These are phyloP conservation scores for Tangara arthus DNA, from an alignment of 2,797 vertebrate species.

Conservation along the genomic window DNA sequence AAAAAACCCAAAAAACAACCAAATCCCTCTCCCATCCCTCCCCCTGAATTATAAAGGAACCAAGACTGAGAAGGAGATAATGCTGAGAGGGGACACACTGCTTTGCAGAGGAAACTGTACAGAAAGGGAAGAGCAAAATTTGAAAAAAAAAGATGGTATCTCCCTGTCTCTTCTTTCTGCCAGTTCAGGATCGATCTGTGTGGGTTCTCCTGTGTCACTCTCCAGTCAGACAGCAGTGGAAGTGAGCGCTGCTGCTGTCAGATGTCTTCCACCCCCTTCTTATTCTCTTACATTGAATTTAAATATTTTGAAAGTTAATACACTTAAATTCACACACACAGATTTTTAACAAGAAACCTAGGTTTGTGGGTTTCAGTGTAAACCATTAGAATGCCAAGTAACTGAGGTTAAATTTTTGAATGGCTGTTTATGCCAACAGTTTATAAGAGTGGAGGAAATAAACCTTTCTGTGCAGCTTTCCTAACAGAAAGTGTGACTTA, in stretches of 20 bases:
- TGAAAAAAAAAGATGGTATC: fast-evolving
- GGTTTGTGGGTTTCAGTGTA: background rate
- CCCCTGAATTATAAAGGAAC: background rate
- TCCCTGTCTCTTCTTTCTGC: background rate
- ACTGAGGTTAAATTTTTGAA: constrained; percentile 38
- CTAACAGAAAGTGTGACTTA: constrained; percentile 52
- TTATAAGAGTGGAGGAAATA: constrained; percentile 45
- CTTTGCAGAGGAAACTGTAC: background rate
- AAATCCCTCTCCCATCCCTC: background rate
- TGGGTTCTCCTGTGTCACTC: background rate
- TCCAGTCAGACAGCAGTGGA: background rate
- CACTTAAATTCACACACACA: background rate
- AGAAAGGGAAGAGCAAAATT: background rate
- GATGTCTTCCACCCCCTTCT: background rate
- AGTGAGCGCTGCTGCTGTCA: background rate
- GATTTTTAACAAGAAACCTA: background rate
- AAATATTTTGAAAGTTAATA: constrained; percentile 49
- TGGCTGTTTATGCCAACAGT: constrained; percentile 49
- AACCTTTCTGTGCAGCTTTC: constrained; percentile 47
- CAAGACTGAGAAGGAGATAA: background rate
- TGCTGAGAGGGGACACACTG: background rate
- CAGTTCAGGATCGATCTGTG: background rate
- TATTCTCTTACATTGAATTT: constrained; percentile 12
- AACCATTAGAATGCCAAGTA: constrained; percentile 32
- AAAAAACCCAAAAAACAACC: too few relatives aligned